These are phyloP conservation scores for Serripes groenlandicus DNA, from an alignment of 2,888 invertebrate species.

Conservation along the genomic window DNA sequence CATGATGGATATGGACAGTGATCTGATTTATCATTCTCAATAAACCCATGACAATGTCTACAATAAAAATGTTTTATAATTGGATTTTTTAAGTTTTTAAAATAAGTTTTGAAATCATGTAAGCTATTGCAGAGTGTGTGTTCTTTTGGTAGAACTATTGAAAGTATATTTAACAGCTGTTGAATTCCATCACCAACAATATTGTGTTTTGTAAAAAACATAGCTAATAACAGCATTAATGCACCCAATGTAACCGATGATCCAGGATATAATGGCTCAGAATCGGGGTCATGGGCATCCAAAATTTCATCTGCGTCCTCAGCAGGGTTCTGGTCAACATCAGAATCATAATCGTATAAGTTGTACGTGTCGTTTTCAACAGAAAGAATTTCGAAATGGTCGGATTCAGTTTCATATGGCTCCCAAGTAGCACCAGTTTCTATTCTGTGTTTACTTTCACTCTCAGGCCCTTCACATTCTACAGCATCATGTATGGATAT, in stretches of 20 bases:
- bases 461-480: too few relatives aligned
- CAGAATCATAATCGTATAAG: too few relatives aligned
- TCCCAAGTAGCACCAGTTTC: too few relatives aligned
- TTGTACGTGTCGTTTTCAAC: too few relatives aligned
- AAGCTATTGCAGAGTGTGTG: slow-evolving; percentile 17
- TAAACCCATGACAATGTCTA: not conserved
- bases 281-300: too few relatives aligned
- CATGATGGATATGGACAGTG: slow-evolving; percentile 23
- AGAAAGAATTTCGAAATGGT: too few relatives aligned
- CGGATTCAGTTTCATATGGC: too few relatives aligned
- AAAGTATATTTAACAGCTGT: slow-evolving; percentile 12
- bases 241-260: not conserved
- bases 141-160: slow-evolving; percentile 10
- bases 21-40: not conserved
- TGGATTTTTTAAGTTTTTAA: slow-evolving; percentile 45
- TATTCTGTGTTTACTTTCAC: too few relatives aligned
- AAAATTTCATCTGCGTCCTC: too few relatives aligned
- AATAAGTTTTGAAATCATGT: slow-evolving; percentile 39
- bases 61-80: slow-evolving; percentile 44
- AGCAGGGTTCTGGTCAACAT: too few relatives aligned
- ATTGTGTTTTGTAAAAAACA: not conserved
- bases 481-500: too few relatives aligned
- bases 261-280: not conserved
- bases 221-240: not conserved
- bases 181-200: slow-evolving; percentile 21